phyloP scores from a whole-genome alignment of 2,888 invertebrate species.

The Xylota segnis region DNA sequence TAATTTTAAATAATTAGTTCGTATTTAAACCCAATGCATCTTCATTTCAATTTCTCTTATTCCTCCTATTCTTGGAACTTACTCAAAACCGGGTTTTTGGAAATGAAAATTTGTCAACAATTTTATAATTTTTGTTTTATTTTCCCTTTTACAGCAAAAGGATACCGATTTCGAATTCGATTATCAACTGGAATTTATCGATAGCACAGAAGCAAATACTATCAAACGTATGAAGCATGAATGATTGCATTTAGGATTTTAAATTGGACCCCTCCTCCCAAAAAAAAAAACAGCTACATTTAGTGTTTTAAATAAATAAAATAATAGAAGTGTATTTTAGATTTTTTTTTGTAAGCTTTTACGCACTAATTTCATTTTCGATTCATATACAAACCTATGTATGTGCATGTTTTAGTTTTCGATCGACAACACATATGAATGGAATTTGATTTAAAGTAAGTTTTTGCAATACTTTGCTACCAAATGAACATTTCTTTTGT shows the following conservation, averaged over 20 bases:
- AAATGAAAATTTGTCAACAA: too few relatives aligned
- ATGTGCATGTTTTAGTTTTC: too few relatives aligned
- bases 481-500: too few relatives aligned
- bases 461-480: too few relatives aligned
- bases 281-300: slow-evolving; percentile 13
- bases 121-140: neutral
- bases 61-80: too few relatives aligned
- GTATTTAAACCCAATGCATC: too few relatives aligned
- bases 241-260: slow-evolving; percentile 79
- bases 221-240: slow-evolving; percentile 83
- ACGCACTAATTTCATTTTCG: slow-evolving; percentile 39
- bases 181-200: slow-evolving; percentile 83
- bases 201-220: slow-evolving; percentile 77
- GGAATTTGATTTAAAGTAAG: too few relatives aligned
- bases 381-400: slow-evolving; percentile 7
- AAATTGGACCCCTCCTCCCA: slow-evolving; percentile 15
- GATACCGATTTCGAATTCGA: slow-evolving; percentile 83
- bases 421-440: too few relatives aligned
- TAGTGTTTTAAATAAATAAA: neutral
- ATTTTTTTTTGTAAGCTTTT: slow-evolving; percentile 37
- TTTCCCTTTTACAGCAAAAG: slow-evolving; percentile 79
- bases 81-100: too few relatives aligned
- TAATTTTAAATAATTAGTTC: too few relatives aligned
- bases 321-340: slow-evolving; percentile 41
- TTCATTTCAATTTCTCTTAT: too few relatives aligned